A percentile compares a stretch with the other conserved stretches of the same genome.
These are phyloP conservation scores for Paraplagusia blochii DNA, from an alignment of 2,113 vertebrate species.

Conservation along the genomic window DNA sequence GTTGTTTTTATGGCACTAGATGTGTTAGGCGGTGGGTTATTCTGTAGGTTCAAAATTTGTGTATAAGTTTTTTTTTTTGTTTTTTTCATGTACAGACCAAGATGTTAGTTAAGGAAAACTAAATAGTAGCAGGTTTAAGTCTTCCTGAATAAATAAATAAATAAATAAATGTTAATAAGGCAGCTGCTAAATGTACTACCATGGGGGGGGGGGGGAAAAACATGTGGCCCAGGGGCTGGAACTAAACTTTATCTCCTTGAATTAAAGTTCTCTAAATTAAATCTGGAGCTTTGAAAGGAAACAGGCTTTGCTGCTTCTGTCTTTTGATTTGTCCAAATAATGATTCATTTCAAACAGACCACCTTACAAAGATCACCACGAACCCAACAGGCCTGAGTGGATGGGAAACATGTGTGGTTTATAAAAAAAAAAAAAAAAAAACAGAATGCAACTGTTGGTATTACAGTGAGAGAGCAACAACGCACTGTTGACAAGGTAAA, in stretches of 20 bases:
- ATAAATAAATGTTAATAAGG: no score
- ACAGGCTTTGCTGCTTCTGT: slow-evolving; percentile 34
- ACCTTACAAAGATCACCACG: slow-evolving; percentile 21
- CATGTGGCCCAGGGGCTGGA: slow-evolving; percentile 26
- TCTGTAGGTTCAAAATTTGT: no score
- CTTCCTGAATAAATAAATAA: no score
- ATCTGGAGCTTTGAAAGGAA: slow-evolving; percentile 23
- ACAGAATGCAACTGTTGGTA: slow-evolving; percentile 19
- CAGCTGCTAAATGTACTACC: no score
- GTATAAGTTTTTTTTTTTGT: no score
- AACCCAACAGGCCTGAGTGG: slow-evolving; percentile 42
- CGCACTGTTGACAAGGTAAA: slow-evolving; percentile 12
- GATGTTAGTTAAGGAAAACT: no score
- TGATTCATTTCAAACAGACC: slow-evolving; percentile 45
- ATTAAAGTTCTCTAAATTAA: slow-evolving; percentile 36
- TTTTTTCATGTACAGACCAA: no score
- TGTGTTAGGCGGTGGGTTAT: no score
- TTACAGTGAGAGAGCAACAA: slow-evolving; percentile 29
- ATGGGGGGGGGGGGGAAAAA: no score
- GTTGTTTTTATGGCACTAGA: no score
- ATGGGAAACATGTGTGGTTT: slow-evolving; percentile 31
- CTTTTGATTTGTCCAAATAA: slow-evolving; percentile 54
- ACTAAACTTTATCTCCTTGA: slow-evolving; percentile 41
- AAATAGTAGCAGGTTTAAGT: no score
- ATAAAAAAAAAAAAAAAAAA: no score